phyloP scores from a whole-genome alignment of 2,888 invertebrate species.

The Epirrita christyi region DNA sequence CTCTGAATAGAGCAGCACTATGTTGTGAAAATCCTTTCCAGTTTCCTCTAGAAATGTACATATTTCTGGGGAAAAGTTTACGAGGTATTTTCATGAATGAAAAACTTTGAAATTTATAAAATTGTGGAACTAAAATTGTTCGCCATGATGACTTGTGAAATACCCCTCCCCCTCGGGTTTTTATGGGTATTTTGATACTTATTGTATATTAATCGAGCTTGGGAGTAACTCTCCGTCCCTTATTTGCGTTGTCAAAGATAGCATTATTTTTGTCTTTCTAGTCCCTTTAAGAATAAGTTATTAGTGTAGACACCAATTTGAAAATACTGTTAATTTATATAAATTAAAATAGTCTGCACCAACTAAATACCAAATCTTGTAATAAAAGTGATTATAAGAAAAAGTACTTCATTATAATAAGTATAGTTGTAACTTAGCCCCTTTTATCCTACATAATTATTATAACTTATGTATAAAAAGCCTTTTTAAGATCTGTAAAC shows the following conservation, averaged over 20 bases:
- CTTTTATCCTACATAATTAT: constrained; percentile 26
- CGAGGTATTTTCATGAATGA: too few relatives aligned
- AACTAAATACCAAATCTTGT: constrained; percentile 25
- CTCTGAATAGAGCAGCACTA: too few relatives aligned
- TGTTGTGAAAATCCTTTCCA: too few relatives aligned
- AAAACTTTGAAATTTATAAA: too few relatives aligned
- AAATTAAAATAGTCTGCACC: constrained; percentile 33
- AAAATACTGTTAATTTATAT: constrained; percentile 15
- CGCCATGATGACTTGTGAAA: too few relatives aligned
- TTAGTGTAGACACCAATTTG: constrained; percentile 31
- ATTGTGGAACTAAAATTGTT: too few relatives aligned
- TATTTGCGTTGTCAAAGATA: constrained; percentile 53
- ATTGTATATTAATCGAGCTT: constrained; percentile 58
- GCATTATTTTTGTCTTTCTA: constrained; percentile 66
- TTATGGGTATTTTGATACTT: too few relatives aligned
- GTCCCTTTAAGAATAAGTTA: constrained; percentile 61
- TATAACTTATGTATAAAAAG: constrained; percentile 34
- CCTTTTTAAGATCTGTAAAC: constrained; percentile 67
- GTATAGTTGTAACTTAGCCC: constrained; percentile 7
- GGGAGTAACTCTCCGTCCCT: constrained; percentile 64
- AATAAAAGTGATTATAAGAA: constrained; percentile 25
- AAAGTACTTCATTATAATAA: background rate
- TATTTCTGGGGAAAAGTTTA: too few relatives aligned
- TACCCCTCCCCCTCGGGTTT: too few relatives aligned
- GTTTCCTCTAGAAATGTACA: too few relatives aligned